phyloP scores from a whole-genome alignment of 2,113 vertebrate genomes.

The Serilophus lunatus region DNA sequence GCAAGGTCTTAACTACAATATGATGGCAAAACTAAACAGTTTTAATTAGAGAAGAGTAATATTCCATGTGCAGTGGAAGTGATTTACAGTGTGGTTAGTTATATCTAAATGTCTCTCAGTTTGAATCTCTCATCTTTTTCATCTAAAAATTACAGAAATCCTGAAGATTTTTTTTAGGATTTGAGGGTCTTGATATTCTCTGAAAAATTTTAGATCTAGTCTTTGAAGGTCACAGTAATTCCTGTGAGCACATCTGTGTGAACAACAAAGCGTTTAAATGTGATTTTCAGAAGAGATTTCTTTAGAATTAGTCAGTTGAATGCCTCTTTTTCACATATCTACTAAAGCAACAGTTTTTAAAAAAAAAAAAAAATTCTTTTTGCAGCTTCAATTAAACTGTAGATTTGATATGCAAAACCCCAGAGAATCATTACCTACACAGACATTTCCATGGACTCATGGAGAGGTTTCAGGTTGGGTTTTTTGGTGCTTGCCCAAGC shows the following conservation, averaged over 20 bases:
- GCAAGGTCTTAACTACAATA: not conserved
- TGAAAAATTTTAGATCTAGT: not conserved
- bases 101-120: not conserved
- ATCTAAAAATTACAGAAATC: not conserved
- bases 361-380: not conserved
- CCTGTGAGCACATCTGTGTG: not conserved
- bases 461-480: not conserved
- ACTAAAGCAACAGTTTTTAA: not conserved
- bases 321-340: not conserved
- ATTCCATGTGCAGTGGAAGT: not conserved
- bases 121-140: not conserved
- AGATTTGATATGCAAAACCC: not conserved
- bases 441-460: not conserved
- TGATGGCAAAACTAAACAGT: not conserved
- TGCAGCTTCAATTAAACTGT: not conserved
- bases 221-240: not conserved
- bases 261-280: not conserved
- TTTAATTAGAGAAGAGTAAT: not conserved
- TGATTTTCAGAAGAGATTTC: not conserved
- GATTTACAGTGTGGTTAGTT: not conserved
- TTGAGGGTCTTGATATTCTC: not conserved
- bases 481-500: not conserved
- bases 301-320: not conserved
- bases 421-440: not conserved
- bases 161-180: not conserved